Base-by-base conservation (phyloP, 1,140 invertebrate genomes). In the Mactra quadrangularis region DNA sequence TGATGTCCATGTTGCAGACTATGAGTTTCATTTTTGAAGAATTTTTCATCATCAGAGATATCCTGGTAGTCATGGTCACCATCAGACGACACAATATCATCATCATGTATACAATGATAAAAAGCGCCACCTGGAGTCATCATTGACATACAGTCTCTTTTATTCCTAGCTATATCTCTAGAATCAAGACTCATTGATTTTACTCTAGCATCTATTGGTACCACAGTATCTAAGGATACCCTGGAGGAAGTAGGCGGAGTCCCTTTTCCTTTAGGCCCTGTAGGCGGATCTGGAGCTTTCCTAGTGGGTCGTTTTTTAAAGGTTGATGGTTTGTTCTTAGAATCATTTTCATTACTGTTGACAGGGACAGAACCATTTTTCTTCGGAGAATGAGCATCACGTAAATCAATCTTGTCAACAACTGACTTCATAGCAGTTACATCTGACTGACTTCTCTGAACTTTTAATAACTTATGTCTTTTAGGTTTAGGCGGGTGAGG, bases 371-470 rank as follows among this genome's bases (percentile, higher is more conserved):
- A 29, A 29, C 60, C 38, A 35, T 45, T 22, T 41, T 50, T 25
- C 19, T 25, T 15, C 31, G 45, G 70, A 29, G 55, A 60, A 52
- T 55, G 41, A 45, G 78, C 47, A 70, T 35, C 47, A 50, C 33
- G 70, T 27, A 41, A 17, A 47, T 81, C 77, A 17, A 57, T 33
- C 29, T 55, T 79, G 22, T 79, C 76, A 47, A 71, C 52, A 25
- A 82, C 25, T n/a, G 60, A 64, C 35, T 82, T 82, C 70, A 66
- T 74, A 6, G 59, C 38, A 19, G 70, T 74, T 52, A 82, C 35
- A 82, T 82, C 79, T 33, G 79, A 82, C 47, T 82, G 79, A 62
- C 79, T 82, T 52, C 79, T 50, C 31, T 82, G 79, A 22, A 82
- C 70, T 74, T 41, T 74, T 9, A 82, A 53, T 22, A 82, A 72